These are phyloP conservation scores for Trichogramma evanescens DNA, from an alignment of 2,888 invertebrate species.

Conservation along the genomic window DNA sequence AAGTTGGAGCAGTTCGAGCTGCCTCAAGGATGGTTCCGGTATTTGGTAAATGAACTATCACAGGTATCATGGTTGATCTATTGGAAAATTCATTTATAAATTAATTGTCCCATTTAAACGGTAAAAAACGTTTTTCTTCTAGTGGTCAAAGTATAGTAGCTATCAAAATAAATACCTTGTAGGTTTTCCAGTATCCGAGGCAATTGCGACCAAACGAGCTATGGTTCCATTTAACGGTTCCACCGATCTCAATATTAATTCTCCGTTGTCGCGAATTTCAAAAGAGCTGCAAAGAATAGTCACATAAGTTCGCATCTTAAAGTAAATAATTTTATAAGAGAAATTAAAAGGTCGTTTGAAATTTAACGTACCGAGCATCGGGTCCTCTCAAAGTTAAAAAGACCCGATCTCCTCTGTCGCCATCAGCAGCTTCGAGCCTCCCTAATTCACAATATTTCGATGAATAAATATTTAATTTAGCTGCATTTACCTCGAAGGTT, in stretches of 20 bases:
- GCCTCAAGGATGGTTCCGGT: slow-evolving; percentile 39
- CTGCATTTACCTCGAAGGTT: not conserved
- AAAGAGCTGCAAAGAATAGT: slow-evolving; percentile 52
- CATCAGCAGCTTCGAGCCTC: slow-evolving; percentile 78
- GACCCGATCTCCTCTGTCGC: slow-evolving; percentile 70
- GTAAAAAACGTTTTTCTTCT: too few relatives aligned
- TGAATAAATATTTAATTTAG: not conserved
- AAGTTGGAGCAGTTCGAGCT: slow-evolving; percentile 48
- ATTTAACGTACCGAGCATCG: slow-evolving; percentile 54
- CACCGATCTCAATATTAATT: slow-evolving; percentile 50
- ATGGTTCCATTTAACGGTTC: slow-evolving; percentile 50
- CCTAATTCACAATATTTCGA: slow-evolving; percentile 46
- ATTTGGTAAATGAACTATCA: slow-evolving; percentile 49
- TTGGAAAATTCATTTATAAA: not conserved
- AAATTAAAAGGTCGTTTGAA: not conserved
- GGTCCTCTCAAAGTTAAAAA: slow-evolving; percentile 66
- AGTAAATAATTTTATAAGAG: not conserved
- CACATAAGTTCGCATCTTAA: not conserved
- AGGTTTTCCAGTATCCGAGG: slow-evolving; percentile 78
- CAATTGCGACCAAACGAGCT: slow-evolving; percentile 73
- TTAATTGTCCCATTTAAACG: too few relatives aligned
- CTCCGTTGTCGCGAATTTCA: slow-evolving; percentile 60
- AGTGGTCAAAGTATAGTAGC: too few relatives aligned
- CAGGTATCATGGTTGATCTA: slow-evolving; percentile 47
- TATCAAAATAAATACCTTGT: slow-evolving; percentile 54